These are phyloP conservation scores for Zosterops hypoxanthus DNA, from an alignment of 2,113 vertebrate species.

Conservation along the genomic window DNA sequence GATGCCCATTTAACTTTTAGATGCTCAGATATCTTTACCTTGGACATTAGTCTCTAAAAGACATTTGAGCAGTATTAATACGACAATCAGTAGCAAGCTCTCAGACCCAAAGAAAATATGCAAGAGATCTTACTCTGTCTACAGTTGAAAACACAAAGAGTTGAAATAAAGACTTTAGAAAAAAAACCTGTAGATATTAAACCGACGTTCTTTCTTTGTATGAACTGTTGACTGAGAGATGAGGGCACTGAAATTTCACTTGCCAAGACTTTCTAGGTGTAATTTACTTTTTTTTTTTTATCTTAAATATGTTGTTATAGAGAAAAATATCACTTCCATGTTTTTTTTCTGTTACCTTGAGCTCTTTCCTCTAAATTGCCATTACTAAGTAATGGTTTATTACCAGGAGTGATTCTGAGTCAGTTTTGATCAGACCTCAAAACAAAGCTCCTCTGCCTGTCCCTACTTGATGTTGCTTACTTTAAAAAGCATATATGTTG, in stretches of 20 bases:
- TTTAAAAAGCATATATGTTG: neutral
- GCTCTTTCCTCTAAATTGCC: neutral
- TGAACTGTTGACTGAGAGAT: neutral
- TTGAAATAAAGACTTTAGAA: neutral
- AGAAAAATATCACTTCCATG: neutral
- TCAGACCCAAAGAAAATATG: neutral
- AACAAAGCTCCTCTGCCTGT: neutral
- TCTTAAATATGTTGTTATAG: neutral
- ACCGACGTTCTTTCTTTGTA: neutral
- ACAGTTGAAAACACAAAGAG: neutral
- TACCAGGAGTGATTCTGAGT: neutral
- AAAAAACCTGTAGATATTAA: neutral
- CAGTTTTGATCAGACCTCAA: neutral
- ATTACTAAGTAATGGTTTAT: neutral
- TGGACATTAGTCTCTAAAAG: neutral
- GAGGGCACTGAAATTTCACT: neutral
- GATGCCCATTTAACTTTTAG: neutral
- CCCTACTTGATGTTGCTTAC: neutral
- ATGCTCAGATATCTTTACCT: neutral
- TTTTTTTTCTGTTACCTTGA: neutral
- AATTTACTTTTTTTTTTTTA: neutral
- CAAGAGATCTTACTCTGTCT: neutral
- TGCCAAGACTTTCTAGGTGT: neutral
- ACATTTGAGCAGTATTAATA: neutral
- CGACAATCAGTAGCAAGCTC: neutral